A percentile compares a stretch with the other conserved stretches of the same genome.
phyloP scores from a whole-genome alignment of 2,113 vertebrate species.

The Turdus rufiventris region DNA sequence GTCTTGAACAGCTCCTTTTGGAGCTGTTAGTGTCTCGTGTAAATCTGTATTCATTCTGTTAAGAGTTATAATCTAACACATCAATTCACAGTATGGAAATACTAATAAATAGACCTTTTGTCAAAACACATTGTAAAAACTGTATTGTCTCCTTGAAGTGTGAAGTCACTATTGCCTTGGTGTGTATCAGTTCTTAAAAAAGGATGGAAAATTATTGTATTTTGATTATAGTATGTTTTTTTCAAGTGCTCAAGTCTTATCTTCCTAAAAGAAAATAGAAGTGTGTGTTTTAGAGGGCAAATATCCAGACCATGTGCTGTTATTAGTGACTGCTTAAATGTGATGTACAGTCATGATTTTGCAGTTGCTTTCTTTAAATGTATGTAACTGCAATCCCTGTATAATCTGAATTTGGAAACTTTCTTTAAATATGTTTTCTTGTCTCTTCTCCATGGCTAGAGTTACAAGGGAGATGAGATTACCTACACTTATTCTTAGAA shows the following conservation, averaged over 20 bases:
- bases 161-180: not conserved
- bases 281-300: not conserved
- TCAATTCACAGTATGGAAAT: not conserved
- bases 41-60: not conserved
- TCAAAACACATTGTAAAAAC: not conserved
- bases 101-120: not conserved
- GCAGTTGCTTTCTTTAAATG: not conserved
- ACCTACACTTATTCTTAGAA: not conserved
- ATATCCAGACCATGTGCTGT: not conserved
- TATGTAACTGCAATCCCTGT: not conserved
- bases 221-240: not conserved
- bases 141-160: not conserved
- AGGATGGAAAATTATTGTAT: not conserved
- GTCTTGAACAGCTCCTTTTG: constrained; percentile 36
- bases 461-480: not conserved
- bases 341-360: not conserved
- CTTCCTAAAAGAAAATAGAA: not conserved
- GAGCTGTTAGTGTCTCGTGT: constrained; percentile 11
- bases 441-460: not conserved
- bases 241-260: not conserved
- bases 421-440: not conserved
- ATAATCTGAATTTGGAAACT: not conserved
- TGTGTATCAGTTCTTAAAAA: not conserved
- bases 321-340: not conserved
- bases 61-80: not conserved